Evolutionary conservation across 2,888 invertebrate genomes (phyloP).

Genomic region (Acrobasis consociella): DNA sequence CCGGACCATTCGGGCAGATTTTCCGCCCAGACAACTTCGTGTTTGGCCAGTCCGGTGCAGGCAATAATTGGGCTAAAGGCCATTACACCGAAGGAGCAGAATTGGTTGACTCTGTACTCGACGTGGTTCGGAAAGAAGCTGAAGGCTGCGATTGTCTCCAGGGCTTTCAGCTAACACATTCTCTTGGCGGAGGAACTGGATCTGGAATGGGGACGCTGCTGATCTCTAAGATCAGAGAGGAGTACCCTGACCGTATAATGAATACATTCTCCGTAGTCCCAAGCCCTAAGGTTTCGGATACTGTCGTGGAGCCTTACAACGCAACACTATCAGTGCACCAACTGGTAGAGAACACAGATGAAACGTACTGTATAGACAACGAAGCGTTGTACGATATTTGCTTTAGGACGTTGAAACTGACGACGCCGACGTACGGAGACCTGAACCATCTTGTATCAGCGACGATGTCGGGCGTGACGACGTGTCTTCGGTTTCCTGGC

Average conservation of each 20-base stretch:
- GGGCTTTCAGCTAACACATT: conserved; percentile 86
- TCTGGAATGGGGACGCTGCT: conserved; percentile 89
- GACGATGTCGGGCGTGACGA: conserved; percentile 75
- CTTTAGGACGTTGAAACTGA: conserved; percentile 88
- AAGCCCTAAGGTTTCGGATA: conserved; percentile 89
- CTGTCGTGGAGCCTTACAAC: conserved; percentile 86
- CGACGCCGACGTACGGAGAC: conserved; percentile 90
- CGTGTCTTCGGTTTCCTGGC: conserved; percentile 69
- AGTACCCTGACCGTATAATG: conserved; percentile 89
- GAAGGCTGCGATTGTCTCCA: conserved; percentile 87
- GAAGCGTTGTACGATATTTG: conserved; percentile 91
- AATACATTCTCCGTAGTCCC: conserved; percentile 88
- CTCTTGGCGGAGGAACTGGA: conserved; percentile 89
- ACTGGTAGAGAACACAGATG: conserved; percentile 86
- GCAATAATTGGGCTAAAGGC: conserved; percentile 85
- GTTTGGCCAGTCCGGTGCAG: conserved; percentile 83
- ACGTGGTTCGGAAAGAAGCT: conserved; percentile 82
- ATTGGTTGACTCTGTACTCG: conserved; percentile 83
- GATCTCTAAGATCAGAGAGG: conserved; percentile 87
- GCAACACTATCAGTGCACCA: conserved; percentile 86
- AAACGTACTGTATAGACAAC: conserved; percentile 88
- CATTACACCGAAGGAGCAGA: conserved; percentile 87
- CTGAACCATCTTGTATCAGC: conserved; percentile 82
- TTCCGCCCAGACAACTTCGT: conserved; percentile 90
- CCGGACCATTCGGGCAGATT: conserved; percentile 86